Evolutionary conservation across 2,888 invertebrate species (phyloP).

Genomic region (Leptopterna dolabrata): DNA sequence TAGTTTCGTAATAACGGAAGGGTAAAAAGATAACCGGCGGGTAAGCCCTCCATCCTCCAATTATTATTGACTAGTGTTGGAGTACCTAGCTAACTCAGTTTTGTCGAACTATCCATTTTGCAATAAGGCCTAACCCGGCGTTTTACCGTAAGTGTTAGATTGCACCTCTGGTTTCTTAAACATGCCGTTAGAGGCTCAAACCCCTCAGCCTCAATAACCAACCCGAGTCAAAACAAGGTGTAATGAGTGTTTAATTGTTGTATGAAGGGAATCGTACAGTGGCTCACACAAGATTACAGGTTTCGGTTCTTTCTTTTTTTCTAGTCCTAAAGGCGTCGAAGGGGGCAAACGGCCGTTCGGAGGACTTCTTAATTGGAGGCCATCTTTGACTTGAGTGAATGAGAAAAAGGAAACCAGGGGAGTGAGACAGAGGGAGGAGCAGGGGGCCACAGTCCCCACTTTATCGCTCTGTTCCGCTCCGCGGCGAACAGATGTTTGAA

Average conservation of each 20-base stretch:
- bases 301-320: background rate
- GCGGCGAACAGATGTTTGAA: constrained; percentile 9
- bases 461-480: background rate
- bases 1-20: too few relatives aligned
- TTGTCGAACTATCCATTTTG: too few relatives aligned
- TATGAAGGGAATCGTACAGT: background rate
- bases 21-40: too few relatives aligned
- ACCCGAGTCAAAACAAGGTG: background rate
- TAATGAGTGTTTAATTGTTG: constrained; percentile 33
- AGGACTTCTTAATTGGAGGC: constrained; percentile 50
- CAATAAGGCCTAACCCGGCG: too few relatives aligned
- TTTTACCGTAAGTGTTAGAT: too few relatives aligned
- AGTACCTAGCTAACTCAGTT: too few relatives aligned
- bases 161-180: too few relatives aligned
- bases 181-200: too few relatives aligned
- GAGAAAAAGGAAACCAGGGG: background rate
- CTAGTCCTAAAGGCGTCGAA: constrained; percentile 7
- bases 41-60: too few relatives aligned
- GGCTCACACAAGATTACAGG: background rate
- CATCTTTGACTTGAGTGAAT: constrained; percentile 51
- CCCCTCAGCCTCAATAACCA: background rate
- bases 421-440: background rate
- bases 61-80: too few relatives aligned
- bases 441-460: background rate
- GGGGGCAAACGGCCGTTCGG: constrained; percentile 31